Evolutionary conservation across 1,140 invertebrate genomes (phyloP), one percentile per base, ranked within the genome.

Genomic region (Metopolophium dirhodum): DNA sequence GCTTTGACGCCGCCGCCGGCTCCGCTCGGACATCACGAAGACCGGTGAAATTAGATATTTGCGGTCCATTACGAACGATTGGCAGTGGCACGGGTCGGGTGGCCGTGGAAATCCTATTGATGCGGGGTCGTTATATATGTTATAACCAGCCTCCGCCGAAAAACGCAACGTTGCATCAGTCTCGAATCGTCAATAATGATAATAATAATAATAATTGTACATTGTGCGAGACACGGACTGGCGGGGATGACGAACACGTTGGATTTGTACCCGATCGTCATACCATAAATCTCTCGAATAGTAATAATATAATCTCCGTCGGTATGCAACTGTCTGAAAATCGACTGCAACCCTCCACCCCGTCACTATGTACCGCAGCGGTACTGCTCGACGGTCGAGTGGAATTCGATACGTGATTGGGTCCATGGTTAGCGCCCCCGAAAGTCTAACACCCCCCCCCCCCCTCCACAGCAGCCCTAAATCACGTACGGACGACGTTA

Each of bases 21-120:
- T 30, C 86, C 30, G 86, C 45, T 88, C 86, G 86, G 30, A 49
- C 45, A 83, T 35, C 7, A n/a, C 83, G 83, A 20, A 47, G 7
- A n/a, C 86, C 47, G 86, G 30, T 47, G 45, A 88, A 88, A 88
- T 49, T 22, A 9, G 86, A 88, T n/a, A 88, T n/a, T 88, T 87
- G 45, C 23, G 37, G 83, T 85, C 83, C 82, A n/a, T n/a, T 77
- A n/a, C 61, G 61, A 18, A 77, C 61, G 61, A 77, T 77, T 77
- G 61, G 30, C 61, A 77, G 61, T 68, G 61, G 61, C 61, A n/a
- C 61, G 61, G 61, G 61, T 77, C 61, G 61, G 61, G 61, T 77
- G 61, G 30, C 61, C 6, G 61, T 61, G 26, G 30, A 35, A 77
- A 0, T 77, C 61, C 61, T 77, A 77, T 77, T n/a, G 61, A 77